Base-by-base conservation (phyloP, 2,797 vertebrate species). In the Capromys pilorides region DNA sequence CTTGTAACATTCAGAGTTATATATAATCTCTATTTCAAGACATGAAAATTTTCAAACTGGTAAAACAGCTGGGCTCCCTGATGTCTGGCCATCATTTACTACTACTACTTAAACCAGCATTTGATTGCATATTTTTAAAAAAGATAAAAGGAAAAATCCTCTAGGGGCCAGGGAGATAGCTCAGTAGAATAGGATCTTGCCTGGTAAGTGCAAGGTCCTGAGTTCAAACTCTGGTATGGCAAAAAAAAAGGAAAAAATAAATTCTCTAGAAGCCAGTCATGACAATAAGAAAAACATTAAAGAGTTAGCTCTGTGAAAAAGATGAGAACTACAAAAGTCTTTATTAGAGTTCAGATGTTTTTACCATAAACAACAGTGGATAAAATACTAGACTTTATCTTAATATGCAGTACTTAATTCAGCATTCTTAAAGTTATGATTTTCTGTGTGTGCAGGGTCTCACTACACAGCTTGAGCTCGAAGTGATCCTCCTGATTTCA, bases 351-450 rank as follows among this genome's bases (percentile, higher is more conserved):
- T 91, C 41, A 93, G 85, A 88, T 75, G 45, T 22, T 21, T 94
- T 83, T 80, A 88, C 22, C 14, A 80, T 33, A 5, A 94, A 80
- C 39, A 86, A 86, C n/a, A 57, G 22, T 62, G 2, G 6, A 84
- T n/a, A 95, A 36, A 92, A 94, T 21, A 85, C 6, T 33, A 90
- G 93, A 88, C 94, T 88, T 89, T 51, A 88, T 57, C 39, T 62
- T 80, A 85, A 75, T n/a, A 73, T 26, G 62, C 54, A 10, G 64
- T 59, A 79, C 61, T 87, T 87, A 33, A 96, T 54, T 88, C 61
- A 88, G 81, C 18, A 82, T 86, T 95, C 59, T 54, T 69, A 69
- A 92, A 31, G 22, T 57, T 57, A 57, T 57, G 16, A 57, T 57
- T 57, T 4, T 57, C 14, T 57, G 54, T 57, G 16, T 54, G 51